Evolutionary conservation across 2,888 invertebrate species (phyloP).

Genomic region (Drosophila borborema): DNA sequence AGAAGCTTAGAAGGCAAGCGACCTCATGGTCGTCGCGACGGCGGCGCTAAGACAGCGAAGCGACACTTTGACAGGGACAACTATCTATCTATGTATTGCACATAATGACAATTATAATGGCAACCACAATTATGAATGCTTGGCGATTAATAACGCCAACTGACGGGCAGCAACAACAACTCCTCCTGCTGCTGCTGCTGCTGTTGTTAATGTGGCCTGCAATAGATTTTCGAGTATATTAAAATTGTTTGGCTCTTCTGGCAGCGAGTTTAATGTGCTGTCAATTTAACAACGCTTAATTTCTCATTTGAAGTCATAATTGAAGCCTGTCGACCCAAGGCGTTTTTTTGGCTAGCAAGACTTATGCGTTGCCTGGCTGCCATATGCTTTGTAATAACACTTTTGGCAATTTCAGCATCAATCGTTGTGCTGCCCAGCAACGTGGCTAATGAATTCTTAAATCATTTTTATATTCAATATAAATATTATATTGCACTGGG

Average conservation of each 20-base stretch:
- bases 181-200: conserved; percentile 8
- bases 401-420: conserved; percentile 7
- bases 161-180: conserved; percentile 35
- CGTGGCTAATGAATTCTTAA: not conserved
- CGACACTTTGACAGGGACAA: conserved; percentile 75
- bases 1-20: conserved; percentile 16
- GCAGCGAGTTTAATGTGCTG: conserved; percentile 61
- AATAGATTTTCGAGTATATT: conserved; percentile 72
- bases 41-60: conserved; percentile 56
- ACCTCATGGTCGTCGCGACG: conserved; percentile 32
- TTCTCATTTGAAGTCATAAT: conserved; percentile 59
- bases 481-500: not conserved
- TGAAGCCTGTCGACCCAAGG: conserved; percentile 24
- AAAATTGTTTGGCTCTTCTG: conserved; percentile 45
- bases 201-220: conserved; percentile 33
- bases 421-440: not conserved
- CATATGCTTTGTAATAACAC: conserved; percentile 36
- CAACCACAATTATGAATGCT: conserved; percentile 78
- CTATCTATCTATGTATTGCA: conserved; percentile 78
- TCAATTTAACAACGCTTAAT: conserved; percentile 75
- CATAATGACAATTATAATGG: conserved; percentile 80
- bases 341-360: conserved; percentile 28
- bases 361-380: conserved; percentile 40
- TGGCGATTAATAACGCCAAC: conserved; percentile 72
- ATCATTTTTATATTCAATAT: not conserved